Base-by-base conservation (phyloP, 2,113 vertebrate species). In the Tyto alba region DNA sequence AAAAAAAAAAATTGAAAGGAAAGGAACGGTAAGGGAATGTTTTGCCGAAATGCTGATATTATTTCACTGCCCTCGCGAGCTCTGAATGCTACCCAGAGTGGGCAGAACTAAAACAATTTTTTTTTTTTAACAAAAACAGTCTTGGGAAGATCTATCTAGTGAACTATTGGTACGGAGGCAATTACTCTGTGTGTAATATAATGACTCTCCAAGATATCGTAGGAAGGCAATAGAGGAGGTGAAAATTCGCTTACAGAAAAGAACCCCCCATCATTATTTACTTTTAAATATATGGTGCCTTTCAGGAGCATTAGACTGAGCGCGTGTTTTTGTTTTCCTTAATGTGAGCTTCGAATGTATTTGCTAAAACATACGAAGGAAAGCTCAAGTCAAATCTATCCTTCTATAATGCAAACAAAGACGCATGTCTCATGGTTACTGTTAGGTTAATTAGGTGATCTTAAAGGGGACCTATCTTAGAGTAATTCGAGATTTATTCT, bases 391-490 rank as follows among this genome's bases (percentile, higher is more conserved):
- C 41, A 88, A 87, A 85, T 73, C 19, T n/a, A 14, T 56, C 40
- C 57, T 76, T 75, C 60, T 63, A 3, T 73, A 82, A 83, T 13
- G 53, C 88, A 92, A 94, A 96, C 90, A 89, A 96, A 94, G 88
- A 79, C 6, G 2, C 40, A 38, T 26, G 38, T 71, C 47, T 96
- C 22, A 8, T 85, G 78, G 56, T 78, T 80, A 76, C 71, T 68
- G 60, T 74, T 74, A 81, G 47, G 73, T 81, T 93, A 62, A 73
- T 72, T 92, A 75, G 47, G 41, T 77, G 43, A 84, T 85, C 60
- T 88, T 95, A 91, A 74, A 84, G 73, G 40, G 32, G 27, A 79
- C 47, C 72, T 84, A 60, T 93, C 57, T 81, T 77, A 80, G 94
- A 94, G n/a, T n/a, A 78, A 85, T 55, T 18, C 6, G 81, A 95